Evolutionary conservation across 1,140 invertebrate genomes (phyloP).

Genomic region (Cydia pomonella): DNA sequence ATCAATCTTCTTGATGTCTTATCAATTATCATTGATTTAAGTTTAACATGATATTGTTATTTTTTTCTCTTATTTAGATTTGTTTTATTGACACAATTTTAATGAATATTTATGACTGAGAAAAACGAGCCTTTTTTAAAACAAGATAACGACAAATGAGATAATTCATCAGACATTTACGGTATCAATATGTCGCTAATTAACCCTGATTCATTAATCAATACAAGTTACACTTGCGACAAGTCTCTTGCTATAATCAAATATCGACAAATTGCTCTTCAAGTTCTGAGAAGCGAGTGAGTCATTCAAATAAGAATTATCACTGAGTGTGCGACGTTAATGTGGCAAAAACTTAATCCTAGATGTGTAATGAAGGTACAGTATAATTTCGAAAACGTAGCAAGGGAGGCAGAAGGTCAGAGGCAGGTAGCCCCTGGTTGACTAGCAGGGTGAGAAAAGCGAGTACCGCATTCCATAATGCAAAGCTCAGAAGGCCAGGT

Average conservation of each 20-base stretch:
- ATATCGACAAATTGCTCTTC: slow-evolving; percentile 12
- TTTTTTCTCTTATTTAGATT: no score
- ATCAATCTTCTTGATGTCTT: no score
- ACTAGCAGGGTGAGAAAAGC: no score
- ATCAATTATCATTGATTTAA: no score
- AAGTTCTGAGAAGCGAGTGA: neutral
- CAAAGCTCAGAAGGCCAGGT: no score
- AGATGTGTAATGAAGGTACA: no score
- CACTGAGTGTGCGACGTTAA: neutral
- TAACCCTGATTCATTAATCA: neutral
- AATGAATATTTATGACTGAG: no score
- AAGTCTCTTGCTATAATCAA: neutral
- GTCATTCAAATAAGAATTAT: neutral
- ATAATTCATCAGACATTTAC: neutral
- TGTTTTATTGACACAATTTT: no score
- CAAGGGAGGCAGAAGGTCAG: neutral
- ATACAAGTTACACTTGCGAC: neutral
- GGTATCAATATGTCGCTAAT: neutral
- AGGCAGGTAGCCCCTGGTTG: neutral
- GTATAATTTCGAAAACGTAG: neutral
- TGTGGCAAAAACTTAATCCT: neutral
- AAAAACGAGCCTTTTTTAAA: neutral
- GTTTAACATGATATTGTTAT: no score
- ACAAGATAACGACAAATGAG: neutral
- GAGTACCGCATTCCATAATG: no score